Conservation (phyloP, 2,888 invertebrate species). For the Leptinotarsa peninsularis region DNA sequence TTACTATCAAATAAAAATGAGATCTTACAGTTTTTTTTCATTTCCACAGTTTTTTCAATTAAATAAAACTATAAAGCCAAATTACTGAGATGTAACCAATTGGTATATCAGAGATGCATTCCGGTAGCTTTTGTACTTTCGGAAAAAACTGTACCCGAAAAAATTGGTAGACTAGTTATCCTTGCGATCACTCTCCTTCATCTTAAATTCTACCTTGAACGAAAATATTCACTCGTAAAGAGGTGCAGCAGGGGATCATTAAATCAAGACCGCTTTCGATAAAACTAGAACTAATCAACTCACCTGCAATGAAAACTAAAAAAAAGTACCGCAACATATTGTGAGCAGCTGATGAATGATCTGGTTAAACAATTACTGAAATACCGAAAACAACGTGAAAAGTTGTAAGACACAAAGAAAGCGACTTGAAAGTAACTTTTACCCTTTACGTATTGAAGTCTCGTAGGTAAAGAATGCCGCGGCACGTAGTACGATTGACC, state of each 20-base stretch:
- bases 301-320: conserved; percentile 22
- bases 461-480: conserved; percentile 12
- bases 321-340: conserved; percentile 30
- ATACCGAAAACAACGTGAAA: conserved; percentile 4
- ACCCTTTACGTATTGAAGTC: conserved; percentile 23
- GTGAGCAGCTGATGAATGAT: not conserved
- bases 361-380: conserved; percentile 13
- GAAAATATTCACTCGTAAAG: not conserved
- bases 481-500: conserved; percentile 13
- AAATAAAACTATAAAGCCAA: too few relatives aligned
- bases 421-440: conserved; percentile 23
- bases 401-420: conserved; percentile 25
- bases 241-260: conserved; percentile 9
- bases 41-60: too few relatives aligned
- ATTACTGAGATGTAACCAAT: too few relatives aligned
- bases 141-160: not conserved
- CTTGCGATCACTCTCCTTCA: conserved; percentile 1
- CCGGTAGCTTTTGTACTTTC: too few relatives aligned
- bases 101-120: too few relatives aligned
- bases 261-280: conserved; percentile 6
- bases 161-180: conserved; percentile 4
- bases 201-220: not conserved
- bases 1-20: too few relatives aligned
- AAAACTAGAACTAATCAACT: conserved; percentile 18
- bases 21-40: too few relatives aligned